Evolutionary conservation across 1,140 invertebrate species (phyloP), one percentile per base, ranked within the genome.

Genomic region (Musca vetustissima): DNA sequence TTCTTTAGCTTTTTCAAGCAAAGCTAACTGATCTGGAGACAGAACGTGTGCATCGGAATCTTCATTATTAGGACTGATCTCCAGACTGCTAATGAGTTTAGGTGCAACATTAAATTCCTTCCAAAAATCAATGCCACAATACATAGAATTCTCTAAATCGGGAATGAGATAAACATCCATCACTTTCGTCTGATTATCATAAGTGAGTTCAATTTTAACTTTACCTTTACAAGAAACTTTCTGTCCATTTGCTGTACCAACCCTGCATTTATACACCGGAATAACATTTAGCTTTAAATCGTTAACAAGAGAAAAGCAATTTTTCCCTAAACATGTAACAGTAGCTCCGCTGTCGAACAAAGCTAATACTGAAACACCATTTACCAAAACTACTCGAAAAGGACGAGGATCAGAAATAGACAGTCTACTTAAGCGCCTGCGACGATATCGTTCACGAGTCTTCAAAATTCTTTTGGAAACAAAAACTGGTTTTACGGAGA

Each of bases 61-160:
- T 24, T 24, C 24, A 9, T 8, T 9, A 2, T 36, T 50, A n/a
- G 14, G 15, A 21, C 13, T 14, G 9, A 24, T n/a, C 14, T 43
- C 47, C 17, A 43, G 24, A 59, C 22, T 22, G 17, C 36, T 28
- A 28, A 59, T 36, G 15, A 43, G 9, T 11, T 22, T 13, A 17
- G 32, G 50, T 25, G 73, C 57, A 17, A 75, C 57, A 25, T 48
- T 64, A 71, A 75, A 70, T 2, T 17, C 22, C 13, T 49, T 57
- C 69, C 69, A 70, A 25, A 59, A 70, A 32, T 70, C 69, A 1
- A 70, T 25, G 13, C 69, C 64, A 9, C 32, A 66, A 19, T 48
- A 48, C n/a, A 70, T 14, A 1, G 66, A 22, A 15, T 70, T 64
- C 15, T 25, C 24, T 24, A 70, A 28, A 66, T 9, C 32, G 3